These are phyloP conservation scores for Podarcis lilfordi DNA, from an alignment of 2,797 vertebrate genomes.

Conservation along the genomic window DNA sequence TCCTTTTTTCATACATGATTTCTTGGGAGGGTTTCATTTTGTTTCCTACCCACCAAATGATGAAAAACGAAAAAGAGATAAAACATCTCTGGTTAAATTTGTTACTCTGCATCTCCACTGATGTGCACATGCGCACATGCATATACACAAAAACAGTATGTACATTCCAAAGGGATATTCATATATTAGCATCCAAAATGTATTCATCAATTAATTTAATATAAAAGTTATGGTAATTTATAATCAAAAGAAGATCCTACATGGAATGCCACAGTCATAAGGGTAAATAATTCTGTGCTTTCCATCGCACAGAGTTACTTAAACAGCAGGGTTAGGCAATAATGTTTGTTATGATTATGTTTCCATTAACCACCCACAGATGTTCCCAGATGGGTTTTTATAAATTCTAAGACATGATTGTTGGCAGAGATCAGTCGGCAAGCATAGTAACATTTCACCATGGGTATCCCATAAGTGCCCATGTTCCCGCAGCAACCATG, in stretches of 20 bases:
- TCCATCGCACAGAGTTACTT: conserved; percentile 31
- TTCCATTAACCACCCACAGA: conserved; percentile 56
- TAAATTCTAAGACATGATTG: conserved; percentile 13
- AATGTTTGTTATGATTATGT: conserved; percentile 52
- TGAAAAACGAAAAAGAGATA: neutral
- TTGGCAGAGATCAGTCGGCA: conserved; percentile 11
- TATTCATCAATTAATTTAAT: conserved; percentile 37
- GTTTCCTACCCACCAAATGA: neutral
- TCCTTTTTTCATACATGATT: too few species aligned
- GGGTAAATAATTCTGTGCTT: conserved; percentile 51
- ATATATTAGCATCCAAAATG: conserved; percentile 45
- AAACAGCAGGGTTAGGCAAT: conserved; percentile 62
- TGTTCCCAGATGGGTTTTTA: conserved; percentile 53
- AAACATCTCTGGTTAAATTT: neutral
- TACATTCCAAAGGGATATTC: neutral
- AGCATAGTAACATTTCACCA: neutral
- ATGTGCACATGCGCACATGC: too few species aligned
- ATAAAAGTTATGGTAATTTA: conserved; percentile 42
- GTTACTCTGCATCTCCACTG: neutral
- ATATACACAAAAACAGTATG: neutral
- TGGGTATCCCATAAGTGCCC: neutral
- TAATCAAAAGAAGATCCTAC: conserved; percentile 34
- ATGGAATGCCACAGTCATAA: conserved; percentile 37
- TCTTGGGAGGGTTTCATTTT: too few species aligned
- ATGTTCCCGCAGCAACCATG: neutral